Base-by-base conservation (phyloP, 2,888 invertebrate genomes). In the Torymus auratus region DNA sequence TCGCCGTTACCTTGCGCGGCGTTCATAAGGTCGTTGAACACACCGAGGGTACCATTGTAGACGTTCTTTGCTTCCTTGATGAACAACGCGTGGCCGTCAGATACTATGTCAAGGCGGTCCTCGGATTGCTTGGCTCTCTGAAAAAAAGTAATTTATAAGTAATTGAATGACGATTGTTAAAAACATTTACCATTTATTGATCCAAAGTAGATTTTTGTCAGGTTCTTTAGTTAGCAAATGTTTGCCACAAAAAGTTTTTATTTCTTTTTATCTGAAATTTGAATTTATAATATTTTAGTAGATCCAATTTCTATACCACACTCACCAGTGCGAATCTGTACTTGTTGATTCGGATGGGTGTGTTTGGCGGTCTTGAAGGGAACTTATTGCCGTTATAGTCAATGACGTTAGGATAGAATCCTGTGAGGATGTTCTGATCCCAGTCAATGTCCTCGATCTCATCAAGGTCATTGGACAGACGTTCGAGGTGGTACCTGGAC, bases 401-500 rank as follows among this genome's bases (percentile, higher is more conserved):
- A 78, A 93, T 92, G 85, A 93, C 89, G 89, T 92, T 92, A 14
- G 94, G 93, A 86, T 94, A 91, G 84, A 93, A 95, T 17, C 93
- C 92, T 74, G 91, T 89, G 77, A 92, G 88, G 69, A 92, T 87
- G 69, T 92, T 88, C 61, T 91, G 85, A 86, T 92, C 89, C 92
- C 92, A 94, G 84, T 92, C 91, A 83, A 94, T 90, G 55, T 92
- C 91, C 14, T 93, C 92, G 82, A 94, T 93, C 67, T 93, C 92
- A 17, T 93, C 93, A 80, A 94, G 87, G n/a, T 93, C 93, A 83
- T 94, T 93, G 55, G 94, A 92, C 80, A 94, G 90, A 89, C 95
- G 93, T 87, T 95, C 94, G 87, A 94, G 89, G 86, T 93, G 93
- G 91, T 94, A 95, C 86, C 95, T 94, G 79, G 93, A 93, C 84